phyloP scores from a whole-genome alignment of 2,888 invertebrate species.

The Sipha maydis region DNA sequence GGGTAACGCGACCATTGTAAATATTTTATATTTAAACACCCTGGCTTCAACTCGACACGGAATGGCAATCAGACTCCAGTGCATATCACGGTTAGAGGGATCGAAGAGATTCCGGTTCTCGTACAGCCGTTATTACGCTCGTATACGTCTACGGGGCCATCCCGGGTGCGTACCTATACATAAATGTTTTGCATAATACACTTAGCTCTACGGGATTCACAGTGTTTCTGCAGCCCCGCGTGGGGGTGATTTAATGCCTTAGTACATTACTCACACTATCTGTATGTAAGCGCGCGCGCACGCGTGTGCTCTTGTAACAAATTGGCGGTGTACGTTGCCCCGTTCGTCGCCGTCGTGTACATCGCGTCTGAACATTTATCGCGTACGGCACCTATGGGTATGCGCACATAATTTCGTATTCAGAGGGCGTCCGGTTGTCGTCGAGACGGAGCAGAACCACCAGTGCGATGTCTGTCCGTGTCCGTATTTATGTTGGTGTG shows the following conservation, averaged over 20 bases:
- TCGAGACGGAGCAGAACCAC: slow-evolving; percentile 3
- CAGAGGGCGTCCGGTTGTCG: slow-evolving; percentile 45
- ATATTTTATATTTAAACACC: background rate
- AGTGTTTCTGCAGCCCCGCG: background rate
- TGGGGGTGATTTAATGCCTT: slow-evolving; percentile 46
- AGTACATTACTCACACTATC: background rate
- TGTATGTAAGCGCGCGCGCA: background rate
- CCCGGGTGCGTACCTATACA: background rate
- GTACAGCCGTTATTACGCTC: background rate
- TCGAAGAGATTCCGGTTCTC: slow-evolving; percentile 25
- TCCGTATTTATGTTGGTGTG: background rate
- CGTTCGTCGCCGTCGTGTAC: slow-evolving; percentile 2
- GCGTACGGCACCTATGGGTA: slow-evolving; percentile 48
- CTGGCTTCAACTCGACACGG: background rate
- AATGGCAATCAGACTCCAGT: background rate
- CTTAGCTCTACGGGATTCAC: slow-evolving; percentile 40
- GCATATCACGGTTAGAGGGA: no score
- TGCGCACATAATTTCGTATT: slow-evolving; percentile 43
- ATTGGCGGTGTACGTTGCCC: slow-evolving; percentile 47
- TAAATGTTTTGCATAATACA: slow-evolving; percentile 19
- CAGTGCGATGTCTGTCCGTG: background rate
- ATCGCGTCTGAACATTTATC: slow-evolving; percentile 20
- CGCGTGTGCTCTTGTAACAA: slow-evolving; percentile 36
- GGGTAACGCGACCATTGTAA: background rate
- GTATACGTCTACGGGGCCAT: background rate